Base-by-base conservation (phyloP, 64 coral and sea anemone genomes). In the Porites australiensis region DNA sequence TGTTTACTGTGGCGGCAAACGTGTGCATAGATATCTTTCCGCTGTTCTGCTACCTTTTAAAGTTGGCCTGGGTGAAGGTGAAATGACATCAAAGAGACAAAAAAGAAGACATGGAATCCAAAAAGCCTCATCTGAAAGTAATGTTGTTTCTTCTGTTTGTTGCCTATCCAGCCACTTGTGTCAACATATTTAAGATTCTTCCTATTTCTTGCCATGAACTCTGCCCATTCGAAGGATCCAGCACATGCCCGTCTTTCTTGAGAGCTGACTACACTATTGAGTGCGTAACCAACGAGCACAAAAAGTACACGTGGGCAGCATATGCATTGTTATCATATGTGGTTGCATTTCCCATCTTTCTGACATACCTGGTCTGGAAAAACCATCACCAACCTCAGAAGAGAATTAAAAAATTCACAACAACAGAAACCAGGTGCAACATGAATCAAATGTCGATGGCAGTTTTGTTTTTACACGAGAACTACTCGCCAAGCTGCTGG, bases 161-260 rank as follows among this genome's bases (percentile, higher is more conserved):
- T 15, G 46, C 75, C 0, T 90, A 90, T 37, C 88, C 88, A 68
- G 55, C 74, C 3, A 79, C 75, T 8, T 90, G 75, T 63, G 43
- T 48, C 44, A 48, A 65, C 10, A 77, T 79, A 15, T 69, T 90
- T 18, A 14, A 51, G 18, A 79, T 90, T n/a, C 74, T 90, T 13
- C 88, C 75, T 46, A 13, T 64, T 16, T 64, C 88, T 27, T 90
- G 88, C 45, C 88, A 90, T 37, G 23, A 90, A 58, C 14, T 90
- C 2, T 90, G 77, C 19, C 19, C 53, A 8, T 52, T 55, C 11
- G 71, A 47, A 16, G 43, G 21, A 49, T 14, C 63, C 8, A 16
- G 0, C 45, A 58, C 13, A 2, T 88, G 86, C 70, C 69, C 69
- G 19, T 20, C 27, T 18, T 88, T 58, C 48, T 43, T 88, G 9